Evolutionary conservation across 2,888 invertebrate genomes (phyloP), one percentile per base, ranked within the genome.

Genomic region (Aphrophora alni): DNA sequence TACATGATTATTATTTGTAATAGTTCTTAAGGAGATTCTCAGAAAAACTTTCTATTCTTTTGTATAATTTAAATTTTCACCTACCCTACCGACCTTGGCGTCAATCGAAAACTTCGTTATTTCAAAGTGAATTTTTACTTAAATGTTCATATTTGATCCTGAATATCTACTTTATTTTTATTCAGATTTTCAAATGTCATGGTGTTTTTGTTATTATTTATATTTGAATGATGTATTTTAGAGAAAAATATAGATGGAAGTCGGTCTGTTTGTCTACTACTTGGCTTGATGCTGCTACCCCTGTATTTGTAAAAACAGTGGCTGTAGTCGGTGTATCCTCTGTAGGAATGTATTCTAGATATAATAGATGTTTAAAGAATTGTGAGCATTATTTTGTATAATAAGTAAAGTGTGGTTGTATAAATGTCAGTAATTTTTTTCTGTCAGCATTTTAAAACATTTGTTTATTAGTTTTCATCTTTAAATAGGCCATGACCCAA

Each of bases 21-120:
- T 5, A 33, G 38, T 33, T 24, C 38, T 38, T 21, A 70, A 70
- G 21, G 33, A 38, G 33, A 38, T n/a, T 33, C 24, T 38, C 12
- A 21, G 28, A 4, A 8, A 24, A 25, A 69, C 14, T 38, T 75
- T n/a, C n/a, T 75, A 69, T 69, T 38, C 59, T 75, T 33, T 12
- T 26, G 26, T 27, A 24, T 38, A 75, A 70, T 38, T 24, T 27
- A 27, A 25, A 25, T 70, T 75, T 59, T 59, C n/a, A 59, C 14
- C 44, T 75, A 21, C 68, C 38, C 51, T 21, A 70, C 80, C 80
- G 80, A 77, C 81, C 81, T 78, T 74, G 75, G 77, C 80, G 77
- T 80, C 77, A 59, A 71, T 38, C 27, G 33, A 71, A 59, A 59
- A 59, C 59, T n/a, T 59, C 59, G 59, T 59, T 59, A 59, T 59